Conservation (phyloP, 2,888 invertebrate species). For the Tetragnatha montana region DNA sequence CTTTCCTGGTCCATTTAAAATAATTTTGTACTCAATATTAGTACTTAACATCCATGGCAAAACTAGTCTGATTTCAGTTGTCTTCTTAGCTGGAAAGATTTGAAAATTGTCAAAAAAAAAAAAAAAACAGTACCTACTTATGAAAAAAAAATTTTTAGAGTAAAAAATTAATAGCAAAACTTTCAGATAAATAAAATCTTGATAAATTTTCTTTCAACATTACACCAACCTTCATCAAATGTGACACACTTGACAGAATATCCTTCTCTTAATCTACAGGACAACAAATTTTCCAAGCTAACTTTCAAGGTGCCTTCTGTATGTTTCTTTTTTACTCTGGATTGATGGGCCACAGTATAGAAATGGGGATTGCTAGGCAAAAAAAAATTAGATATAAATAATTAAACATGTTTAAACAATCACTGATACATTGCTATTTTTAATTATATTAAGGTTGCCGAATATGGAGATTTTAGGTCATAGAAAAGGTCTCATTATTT, state of each 20-base stretch:
- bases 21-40: constrained; percentile 82
- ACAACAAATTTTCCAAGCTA: constrained; percentile 81
- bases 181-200: neutral
- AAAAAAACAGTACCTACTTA: neutral
- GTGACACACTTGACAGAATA: constrained; percentile 80
- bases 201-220: no score
- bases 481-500: no score
- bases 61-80: constrained; percentile 81
- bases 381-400: no score
- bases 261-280: constrained; percentile 85
- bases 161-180: neutral
- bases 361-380: constrained; percentile 79
- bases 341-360: constrained; percentile 79
- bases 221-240: constrained; percentile 74
- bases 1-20: constrained; percentile 77
- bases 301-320: constrained; percentile 80
- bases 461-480: no score
- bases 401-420: no score
- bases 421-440: no score
- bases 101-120: neutral
- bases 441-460: no score
- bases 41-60: constrained; percentile 85
- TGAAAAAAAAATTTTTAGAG: neutral
- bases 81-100: constrained; percentile 77
- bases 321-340: constrained; percentile 82